A percentile compares a stretch with the other conserved stretches of the same genome.
Evolutionary conservation across 92 coral and sea anemone genomes (phyloP).

Genomic region (Ricordea florida): DNA sequence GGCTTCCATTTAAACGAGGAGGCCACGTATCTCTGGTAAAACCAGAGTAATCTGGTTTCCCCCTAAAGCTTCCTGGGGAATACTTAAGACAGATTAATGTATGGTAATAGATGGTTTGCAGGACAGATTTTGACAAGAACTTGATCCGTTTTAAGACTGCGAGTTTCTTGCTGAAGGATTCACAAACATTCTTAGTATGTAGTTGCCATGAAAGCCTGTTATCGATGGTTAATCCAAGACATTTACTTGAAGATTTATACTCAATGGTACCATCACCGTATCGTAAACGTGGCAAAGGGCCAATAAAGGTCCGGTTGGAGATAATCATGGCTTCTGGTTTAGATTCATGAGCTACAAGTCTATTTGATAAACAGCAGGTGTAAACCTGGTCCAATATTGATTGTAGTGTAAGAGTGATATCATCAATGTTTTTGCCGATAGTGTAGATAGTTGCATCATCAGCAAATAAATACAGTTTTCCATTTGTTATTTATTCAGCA

Average conservation of each 20-base stretch:
- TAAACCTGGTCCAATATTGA: constrained; percentile 4
- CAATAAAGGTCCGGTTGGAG: constrained; percentile 12
- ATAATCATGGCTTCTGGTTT: too few species aligned
- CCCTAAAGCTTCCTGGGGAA: constrained; percentile 9
- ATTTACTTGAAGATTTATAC: too few species aligned
- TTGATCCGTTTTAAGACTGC: too few species aligned
- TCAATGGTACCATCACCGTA: too few species aligned
- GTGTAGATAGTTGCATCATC: too few species aligned
- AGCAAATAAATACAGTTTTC: constrained; percentile 11
- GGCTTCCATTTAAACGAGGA: not conserved
- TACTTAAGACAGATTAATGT: constrained; percentile 16
- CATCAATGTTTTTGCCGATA: not conserved
- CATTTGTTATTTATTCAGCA: not conserved
- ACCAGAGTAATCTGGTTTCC: constrained; percentile 23
- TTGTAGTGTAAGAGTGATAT: too few species aligned
- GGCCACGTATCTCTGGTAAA: constrained; percentile 18
- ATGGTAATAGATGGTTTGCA: constrained; percentile 34
- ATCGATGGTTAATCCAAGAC: too few species aligned
- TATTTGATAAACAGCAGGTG: constrained; percentile 26
- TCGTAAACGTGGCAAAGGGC: constrained; percentile 21
- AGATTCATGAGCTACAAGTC: too few species aligned
- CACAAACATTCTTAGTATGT: too few species aligned
- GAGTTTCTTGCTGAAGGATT: too few species aligned
- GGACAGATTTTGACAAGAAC: constrained; percentile 13
- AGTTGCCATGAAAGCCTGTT: too few species aligned